Conservation (phyloP, 1,140 invertebrate genomes). For the Drosophila elegans region DNA sequence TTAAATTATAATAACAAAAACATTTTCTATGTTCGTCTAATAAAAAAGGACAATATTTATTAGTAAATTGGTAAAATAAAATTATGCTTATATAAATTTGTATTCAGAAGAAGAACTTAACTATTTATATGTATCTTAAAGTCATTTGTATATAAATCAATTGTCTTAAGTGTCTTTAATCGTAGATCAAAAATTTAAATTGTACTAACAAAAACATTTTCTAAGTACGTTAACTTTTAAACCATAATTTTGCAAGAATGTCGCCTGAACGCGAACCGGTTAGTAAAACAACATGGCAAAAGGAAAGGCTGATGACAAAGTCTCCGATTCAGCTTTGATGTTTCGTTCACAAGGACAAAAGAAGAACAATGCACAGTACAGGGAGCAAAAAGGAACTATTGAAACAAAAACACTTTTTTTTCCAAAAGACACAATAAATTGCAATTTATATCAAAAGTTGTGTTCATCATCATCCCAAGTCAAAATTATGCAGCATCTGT, state of each 20-base stretch:
- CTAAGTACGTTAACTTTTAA: slow-evolving; percentile 12
- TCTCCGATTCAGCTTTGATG: slow-evolving; percentile 66
- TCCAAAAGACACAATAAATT: slow-evolving; percentile 68
- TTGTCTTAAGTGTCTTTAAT: too few species aligned
- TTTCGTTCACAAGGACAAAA: slow-evolving; percentile 63
- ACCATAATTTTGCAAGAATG: slow-evolving; percentile 22
- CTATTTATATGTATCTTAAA: too few species aligned
- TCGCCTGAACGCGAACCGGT: slow-evolving; percentile 42
- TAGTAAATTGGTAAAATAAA: too few species aligned
- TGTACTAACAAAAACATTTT: background rate
- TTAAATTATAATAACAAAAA: too few species aligned
- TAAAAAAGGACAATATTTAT: too few species aligned
- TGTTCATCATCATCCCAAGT: slow-evolving; percentile 43
- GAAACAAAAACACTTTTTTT: slow-evolving; percentile 69
- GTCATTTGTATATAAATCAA: too few species aligned
- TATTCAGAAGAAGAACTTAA: too few species aligned
- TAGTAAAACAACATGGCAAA: slow-evolving; percentile 40
- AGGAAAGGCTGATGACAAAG: slow-evolving; percentile 67
- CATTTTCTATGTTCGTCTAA: too few species aligned
- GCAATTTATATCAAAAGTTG: slow-evolving; percentile 68
- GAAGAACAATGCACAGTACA: slow-evolving; percentile 48
- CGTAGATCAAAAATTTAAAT: background rate
- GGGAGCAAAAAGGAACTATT: slow-evolving; percentile 58
- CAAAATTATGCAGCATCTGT: slow-evolving; percentile 26
- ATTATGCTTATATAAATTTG: too few species aligned